Evolutionary conservation across 2,797 vertebrate species (phyloP), one percentile per base, ranked within the genome.

Genomic region (Sebastes alutus): DNA sequence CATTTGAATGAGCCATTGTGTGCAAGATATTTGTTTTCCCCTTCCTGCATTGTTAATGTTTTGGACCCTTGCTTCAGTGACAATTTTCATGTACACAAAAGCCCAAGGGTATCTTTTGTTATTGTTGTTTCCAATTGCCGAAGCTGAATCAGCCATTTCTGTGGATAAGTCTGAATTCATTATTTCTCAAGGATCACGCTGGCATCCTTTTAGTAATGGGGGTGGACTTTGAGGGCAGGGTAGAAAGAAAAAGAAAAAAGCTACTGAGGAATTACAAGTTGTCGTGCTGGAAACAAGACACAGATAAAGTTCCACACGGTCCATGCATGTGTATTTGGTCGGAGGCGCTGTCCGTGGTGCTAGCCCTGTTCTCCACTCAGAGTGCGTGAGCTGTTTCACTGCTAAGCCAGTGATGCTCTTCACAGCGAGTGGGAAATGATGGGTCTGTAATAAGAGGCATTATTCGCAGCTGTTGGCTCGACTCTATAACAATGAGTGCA

Each of bases 31-130:
- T 91, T 92, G 77, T 85, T 90, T 90, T 84, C 62, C 55, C 65
- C 0, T n/a, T 73, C 54, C 65, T 78, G 78, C 81, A 85, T 88
- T 91, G 85, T 90, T 86, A 87, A 87, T 80, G 66, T 88, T 87
- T 89, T 78, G 77, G 78, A 87, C 77, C 78, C 29, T 18, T 29
- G 80, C 87, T 88, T 80, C 81, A 72, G 77, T 68, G 80, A 87
- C 83, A 86, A 72, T 90, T 72, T 80, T 76, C 74, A 88, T 88
- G 62, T 68, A 84, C 77, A 91, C 91, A 92, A 92, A 93, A 87
- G 86, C 90, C 88, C 91, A 91, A 93, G 92, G 92, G 88, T 91
- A 81, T 91, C 69, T 90, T 93, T 94, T 94, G 84, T 92, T 89
- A 76, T 77, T 85, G 81, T 85, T 80, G 76, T 82, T 79, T 86